phyloP scores from a whole-genome alignment of 2,113 vertebrate species.

The Apaloderma vittatum region DNA sequence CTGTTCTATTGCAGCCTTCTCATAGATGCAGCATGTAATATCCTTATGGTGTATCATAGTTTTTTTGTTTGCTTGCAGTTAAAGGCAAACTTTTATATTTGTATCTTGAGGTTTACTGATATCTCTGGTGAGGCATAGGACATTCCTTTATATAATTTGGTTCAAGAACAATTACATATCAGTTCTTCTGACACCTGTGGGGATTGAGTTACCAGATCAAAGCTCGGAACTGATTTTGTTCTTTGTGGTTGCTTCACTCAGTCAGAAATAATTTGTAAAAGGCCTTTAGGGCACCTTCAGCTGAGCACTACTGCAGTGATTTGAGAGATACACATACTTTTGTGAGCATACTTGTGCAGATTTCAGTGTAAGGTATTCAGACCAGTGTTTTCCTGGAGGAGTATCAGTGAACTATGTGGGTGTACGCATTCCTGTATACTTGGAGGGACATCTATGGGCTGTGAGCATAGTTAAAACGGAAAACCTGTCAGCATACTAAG shows the following conservation, averaged over 20 bases:
- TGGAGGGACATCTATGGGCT: background rate
- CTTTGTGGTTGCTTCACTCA: conserved; percentile 3
- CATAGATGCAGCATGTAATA: background rate
- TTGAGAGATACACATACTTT: conserved; percentile 32
- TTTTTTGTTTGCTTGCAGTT: background rate
- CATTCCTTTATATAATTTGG: background rate
- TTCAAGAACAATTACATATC: background rate
- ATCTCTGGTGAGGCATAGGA: background rate
- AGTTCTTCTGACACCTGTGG: conserved; percentile 30
- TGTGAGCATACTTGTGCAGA: conserved; percentile 7
- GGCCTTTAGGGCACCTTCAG: conserved; percentile 26
- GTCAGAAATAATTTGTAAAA: conserved; percentile 43
- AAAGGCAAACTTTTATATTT: background rate
- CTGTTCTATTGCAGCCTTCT: background rate
- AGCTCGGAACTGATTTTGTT: conserved; percentile 28
- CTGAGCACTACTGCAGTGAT: conserved; percentile 7
- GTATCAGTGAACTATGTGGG: background rate
- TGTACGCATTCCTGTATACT: background rate
- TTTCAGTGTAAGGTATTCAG: conserved; percentile 35
- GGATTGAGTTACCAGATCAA: conserved; percentile 4
- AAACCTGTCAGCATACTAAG: background rate
- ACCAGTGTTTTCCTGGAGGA: conserved; percentile 20
- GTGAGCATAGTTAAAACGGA: background rate
- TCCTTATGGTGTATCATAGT: background rate
- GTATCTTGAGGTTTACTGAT: background rate